Conservation (phyloP, 2,888 invertebrate species). For the Sisyra nigra region DNA sequence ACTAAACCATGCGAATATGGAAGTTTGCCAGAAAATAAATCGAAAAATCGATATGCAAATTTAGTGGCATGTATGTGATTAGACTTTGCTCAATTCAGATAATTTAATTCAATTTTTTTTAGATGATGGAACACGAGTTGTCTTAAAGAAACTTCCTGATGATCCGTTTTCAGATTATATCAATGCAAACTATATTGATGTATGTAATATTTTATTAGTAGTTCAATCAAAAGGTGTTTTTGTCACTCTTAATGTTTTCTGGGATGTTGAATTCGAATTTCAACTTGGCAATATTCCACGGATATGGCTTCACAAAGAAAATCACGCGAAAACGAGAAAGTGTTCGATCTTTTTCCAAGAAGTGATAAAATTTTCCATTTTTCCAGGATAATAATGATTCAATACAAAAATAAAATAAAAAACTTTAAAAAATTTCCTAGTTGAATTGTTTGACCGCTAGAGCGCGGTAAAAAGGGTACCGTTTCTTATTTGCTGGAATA, state of each 20-base stretch:
- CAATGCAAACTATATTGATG: constrained; percentile 34
- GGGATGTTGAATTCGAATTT: not conserved
- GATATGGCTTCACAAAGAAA: no score
- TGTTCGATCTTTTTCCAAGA: no score
- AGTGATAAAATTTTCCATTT: no score
- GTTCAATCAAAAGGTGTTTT: not conserved
- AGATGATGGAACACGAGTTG: constrained; percentile 34
- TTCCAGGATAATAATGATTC: no score
- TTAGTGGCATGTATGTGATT: constrained; percentile 28
- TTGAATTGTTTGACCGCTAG: no score
- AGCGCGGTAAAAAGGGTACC: no score
- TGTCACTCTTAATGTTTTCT: not conserved
- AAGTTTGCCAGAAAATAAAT: constrained; percentile 23
- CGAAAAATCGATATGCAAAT: constrained; percentile 30
- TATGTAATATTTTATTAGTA: constrained; percentile 20
- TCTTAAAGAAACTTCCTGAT: constrained; percentile 22
- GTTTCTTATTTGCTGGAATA: no score
- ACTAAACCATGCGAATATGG: constrained; percentile 26
- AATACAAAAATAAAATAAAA: no score
- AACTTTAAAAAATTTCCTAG: no score
- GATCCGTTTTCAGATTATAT: constrained; percentile 31
- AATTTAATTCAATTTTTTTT: constrained; percentile 13
- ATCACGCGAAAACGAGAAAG: no score
- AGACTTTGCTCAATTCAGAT: no score
- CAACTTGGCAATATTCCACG: not conserved